Evolutionary conservation across 1,140 invertebrate species (phyloP).

Genomic region (Drosophila aff.): DNA sequence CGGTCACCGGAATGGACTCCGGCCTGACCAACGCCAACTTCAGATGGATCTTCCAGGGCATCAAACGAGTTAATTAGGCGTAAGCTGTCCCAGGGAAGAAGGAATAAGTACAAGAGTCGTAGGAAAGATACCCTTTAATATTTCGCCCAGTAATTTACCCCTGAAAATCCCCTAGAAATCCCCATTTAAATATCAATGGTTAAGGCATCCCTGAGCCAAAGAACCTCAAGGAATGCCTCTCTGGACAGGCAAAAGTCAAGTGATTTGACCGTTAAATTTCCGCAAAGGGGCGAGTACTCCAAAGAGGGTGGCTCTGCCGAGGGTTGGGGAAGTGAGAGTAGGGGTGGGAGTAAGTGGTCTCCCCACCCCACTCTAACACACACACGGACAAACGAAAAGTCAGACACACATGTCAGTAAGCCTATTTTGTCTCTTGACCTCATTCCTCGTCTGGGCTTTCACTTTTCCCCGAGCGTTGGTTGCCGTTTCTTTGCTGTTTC

Average conservation of each 20-base stretch:
- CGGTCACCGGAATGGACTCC: slow-evolving; percentile 4
- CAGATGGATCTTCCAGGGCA: slow-evolving; percentile 24
- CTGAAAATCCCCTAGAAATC: neutral
- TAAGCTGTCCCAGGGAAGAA: slow-evolving; percentile 16
- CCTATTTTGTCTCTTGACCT: slow-evolving; percentile 76
- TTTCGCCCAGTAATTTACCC: no score
- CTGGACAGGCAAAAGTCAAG: slow-evolving; percentile 67
- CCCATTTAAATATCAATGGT: slow-evolving; percentile 7
- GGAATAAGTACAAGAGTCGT: neutral
- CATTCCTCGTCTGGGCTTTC: slow-evolving; percentile 57
- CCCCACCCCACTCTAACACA: neutral
- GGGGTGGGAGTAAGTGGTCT: slow-evolving; percentile 7
- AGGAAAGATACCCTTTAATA: neutral
- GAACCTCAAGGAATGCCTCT: slow-evolving; percentile 39
- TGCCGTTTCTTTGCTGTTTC: slow-evolving; percentile 45
- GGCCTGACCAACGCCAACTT: slow-evolving; percentile 1
- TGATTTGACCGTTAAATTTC: slow-evolving; percentile 77
- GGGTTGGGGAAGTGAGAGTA: neutral
- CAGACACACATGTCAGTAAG: slow-evolving; percentile 63
- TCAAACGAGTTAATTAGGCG: slow-evolving; percentile 78
- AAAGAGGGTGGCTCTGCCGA: neutral
- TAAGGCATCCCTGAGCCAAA: neutral
- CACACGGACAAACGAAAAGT: slow-evolving; percentile 16
- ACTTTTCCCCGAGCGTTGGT: slow-evolving; percentile 22
- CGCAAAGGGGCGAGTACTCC: slow-evolving; percentile 8